Evolutionary conservation across 2,113 vertebrate genomes (phyloP).

Genomic region (Oryzias melastigma): DNA sequence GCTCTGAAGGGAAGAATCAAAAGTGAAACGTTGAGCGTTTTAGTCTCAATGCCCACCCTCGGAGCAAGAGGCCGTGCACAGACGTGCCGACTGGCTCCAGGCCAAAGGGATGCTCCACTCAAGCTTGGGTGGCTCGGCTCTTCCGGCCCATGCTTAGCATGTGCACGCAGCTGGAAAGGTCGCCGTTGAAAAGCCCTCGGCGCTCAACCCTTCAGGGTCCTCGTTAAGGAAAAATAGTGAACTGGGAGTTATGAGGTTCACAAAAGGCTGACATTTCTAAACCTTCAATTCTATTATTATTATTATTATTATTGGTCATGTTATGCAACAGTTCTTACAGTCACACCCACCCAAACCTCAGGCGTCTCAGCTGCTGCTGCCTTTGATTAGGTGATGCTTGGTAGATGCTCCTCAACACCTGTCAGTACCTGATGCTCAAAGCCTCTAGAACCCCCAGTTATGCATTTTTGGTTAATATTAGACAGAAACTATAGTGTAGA

Average conservation of each 20-base stretch:
- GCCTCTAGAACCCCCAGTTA: not conserved
- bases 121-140: no score
- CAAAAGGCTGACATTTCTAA: not conserved
- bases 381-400: constrained; percentile 26
- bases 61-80: constrained; percentile 36
- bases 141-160: no score
- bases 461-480: constrained; percentile 2
- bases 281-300: constrained; percentile 3
- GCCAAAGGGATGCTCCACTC: constrained; percentile 35
- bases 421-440: not conserved
- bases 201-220: no score
- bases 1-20: constrained; percentile 47
- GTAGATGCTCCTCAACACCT: constrained; percentile 12
- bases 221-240: no score
- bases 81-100: constrained; percentile 36
- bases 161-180: no score
- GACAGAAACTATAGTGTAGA: constrained; percentile 3
- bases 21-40: constrained; percentile 49
- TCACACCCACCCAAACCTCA: constrained; percentile 18
- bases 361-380: constrained; percentile 38
- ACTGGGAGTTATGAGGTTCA: no score
- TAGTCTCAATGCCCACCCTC: constrained; percentile 48
- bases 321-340: constrained; percentile 35
- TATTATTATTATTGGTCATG: constrained; percentile 2
- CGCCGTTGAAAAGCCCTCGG: no score